Percentiles rank a stretch among this genome's conserved stretches.
These are phyloP conservation scores for Glandiceps talaboti DNA, from an alignment of 53 echinoderm and acorn worm species.

Conservation along the genomic window DNA sequence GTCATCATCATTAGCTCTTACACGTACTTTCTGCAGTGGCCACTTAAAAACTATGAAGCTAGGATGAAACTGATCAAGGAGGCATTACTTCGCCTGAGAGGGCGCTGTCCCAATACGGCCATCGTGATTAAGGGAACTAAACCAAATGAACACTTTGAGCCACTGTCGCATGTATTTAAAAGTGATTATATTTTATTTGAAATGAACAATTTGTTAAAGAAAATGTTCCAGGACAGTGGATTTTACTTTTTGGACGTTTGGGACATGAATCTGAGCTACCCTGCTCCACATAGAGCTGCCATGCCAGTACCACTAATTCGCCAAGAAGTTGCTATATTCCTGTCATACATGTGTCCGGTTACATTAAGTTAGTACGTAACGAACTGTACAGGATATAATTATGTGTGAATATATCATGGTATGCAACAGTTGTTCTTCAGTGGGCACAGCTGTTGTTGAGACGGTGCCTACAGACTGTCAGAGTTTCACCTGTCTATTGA, in stretches of 20 bases:
- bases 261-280: conserved; percentile 20
- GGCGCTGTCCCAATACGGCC: conserved; percentile 13
- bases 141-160: conserved; percentile 10
- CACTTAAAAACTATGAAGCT: conserved; percentile 18
- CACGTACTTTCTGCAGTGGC: conserved; percentile 22
- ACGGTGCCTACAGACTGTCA: too few species aligned
- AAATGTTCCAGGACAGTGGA: conserved; percentile 12
- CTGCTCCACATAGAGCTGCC: neutral
- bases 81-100: conserved; percentile 19
- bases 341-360: conserved; percentile 26
- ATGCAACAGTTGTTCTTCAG: too few species aligned
- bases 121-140: conserved; percentile 26
- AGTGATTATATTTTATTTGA: conserved; percentile 28
- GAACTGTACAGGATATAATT: too few species aligned
- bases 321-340: conserved; percentile 25
- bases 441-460: too few species aligned
- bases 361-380: too few species aligned
- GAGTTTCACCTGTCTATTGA: too few species aligned
- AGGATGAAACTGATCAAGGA: conserved; percentile 17
- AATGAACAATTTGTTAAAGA: conserved; percentile 17
- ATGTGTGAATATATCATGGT: too few species aligned
- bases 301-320: conserved; percentile 30
- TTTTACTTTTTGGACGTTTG: conserved; percentile 26
- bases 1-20: conserved; percentile 25
- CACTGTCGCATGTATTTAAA: conserved; percentile 19